A percentile compares a stretch with the other conserved stretches of the same genome.
phyloP scores from a whole-genome alignment of 2,113 vertebrate genomes.

The Hypomesus transpacificus region DNA sequence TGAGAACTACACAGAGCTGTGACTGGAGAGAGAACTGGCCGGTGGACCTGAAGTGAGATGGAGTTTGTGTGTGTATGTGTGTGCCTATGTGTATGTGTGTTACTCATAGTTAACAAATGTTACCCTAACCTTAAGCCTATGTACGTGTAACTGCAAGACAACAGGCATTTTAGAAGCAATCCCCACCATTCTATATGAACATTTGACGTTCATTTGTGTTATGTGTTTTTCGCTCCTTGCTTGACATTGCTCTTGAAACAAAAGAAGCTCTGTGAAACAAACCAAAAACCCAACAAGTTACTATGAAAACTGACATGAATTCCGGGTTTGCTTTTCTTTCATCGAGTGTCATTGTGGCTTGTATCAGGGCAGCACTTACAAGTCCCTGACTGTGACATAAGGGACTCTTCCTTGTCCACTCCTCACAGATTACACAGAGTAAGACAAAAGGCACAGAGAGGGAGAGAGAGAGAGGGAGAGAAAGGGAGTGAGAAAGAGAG shows the following conservation, averaged over 20 bases:
- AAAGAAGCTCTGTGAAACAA: constrained; percentile 49
- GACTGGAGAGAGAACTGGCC: background rate
- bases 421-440: constrained; percentile 74
- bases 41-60: background rate
- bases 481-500: constrained; percentile 55
- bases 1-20: too few species aligned
- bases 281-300: constrained; percentile 61
- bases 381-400: constrained; percentile 71
- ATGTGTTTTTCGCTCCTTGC: constrained; percentile 4
- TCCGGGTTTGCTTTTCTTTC: constrained; percentile 60
- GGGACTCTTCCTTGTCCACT: constrained; percentile 72
- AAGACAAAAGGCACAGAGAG: constrained; percentile 78
- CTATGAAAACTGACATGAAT: constrained; percentile 64
- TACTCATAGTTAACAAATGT: too few species aligned
- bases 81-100: background rate
- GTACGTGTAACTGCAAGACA: too few species aligned
- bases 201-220: constrained; percentile 8
- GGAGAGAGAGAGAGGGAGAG: constrained; percentile 52
- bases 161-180: too few species aligned
- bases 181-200: background rate
- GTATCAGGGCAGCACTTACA: constrained; percentile 69
- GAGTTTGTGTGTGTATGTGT: background rate
- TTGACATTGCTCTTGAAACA: too few species aligned
- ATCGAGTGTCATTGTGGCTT: constrained; percentile 65
- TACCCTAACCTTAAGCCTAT: too few species aligned